Conservation (phyloP, 1,140 invertebrate species). For the Panulirus ornatus region DNA sequence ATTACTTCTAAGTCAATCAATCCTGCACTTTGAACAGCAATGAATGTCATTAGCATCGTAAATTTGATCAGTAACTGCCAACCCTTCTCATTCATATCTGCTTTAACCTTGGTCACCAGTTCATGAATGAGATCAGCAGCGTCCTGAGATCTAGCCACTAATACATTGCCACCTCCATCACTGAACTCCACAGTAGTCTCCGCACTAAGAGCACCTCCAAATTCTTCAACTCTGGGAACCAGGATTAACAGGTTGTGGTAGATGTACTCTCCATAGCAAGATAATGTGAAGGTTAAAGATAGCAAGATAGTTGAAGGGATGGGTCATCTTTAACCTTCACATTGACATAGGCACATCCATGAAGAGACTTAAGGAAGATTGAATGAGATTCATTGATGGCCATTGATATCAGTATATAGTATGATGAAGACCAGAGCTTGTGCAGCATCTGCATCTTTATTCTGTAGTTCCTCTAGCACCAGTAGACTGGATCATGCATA, state of each 20-base stretch:
- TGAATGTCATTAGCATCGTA: slow-evolving; percentile 92
- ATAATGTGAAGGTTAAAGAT: too few species aligned
- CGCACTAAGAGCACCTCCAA: slow-evolving; percentile 94
- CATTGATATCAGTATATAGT: too few species aligned
- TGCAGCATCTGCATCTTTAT: too few species aligned
- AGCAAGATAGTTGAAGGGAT: slow-evolving; percentile 91
- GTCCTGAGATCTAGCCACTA: slow-evolving; percentile 92
- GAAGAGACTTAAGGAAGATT: slow-evolving; percentile 95
- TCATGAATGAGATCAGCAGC: slow-evolving; percentile 96
- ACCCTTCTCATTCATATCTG: slow-evolving; percentile 98
- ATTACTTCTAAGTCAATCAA: slow-evolving; percentile 93
- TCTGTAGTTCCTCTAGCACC: too few species aligned
- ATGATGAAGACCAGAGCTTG: too few species aligned
- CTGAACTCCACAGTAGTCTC: slow-evolving; percentile 96
- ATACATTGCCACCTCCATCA: slow-evolving; percentile 96
- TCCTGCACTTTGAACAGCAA: slow-evolving; percentile 91
- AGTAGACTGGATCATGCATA: too few species aligned
- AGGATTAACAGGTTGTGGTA: slow-evolving; percentile 98
- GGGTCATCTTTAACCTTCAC: slow-evolving; percentile 97
- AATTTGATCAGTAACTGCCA: slow-evolving; percentile 96
- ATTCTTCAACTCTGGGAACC: slow-evolving; percentile 97
- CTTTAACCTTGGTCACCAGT: slow-evolving; percentile 97
- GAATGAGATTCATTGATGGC: slow-evolving; percentile 97
- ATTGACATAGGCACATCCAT: slow-evolving; percentile 95
- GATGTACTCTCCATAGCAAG: slow-evolving; percentile 98